Evolutionary conservation across 2,888 invertebrate genomes (phyloP), one percentile per base, ranked within the genome.

Genomic region (Xylota segnis): DNA sequence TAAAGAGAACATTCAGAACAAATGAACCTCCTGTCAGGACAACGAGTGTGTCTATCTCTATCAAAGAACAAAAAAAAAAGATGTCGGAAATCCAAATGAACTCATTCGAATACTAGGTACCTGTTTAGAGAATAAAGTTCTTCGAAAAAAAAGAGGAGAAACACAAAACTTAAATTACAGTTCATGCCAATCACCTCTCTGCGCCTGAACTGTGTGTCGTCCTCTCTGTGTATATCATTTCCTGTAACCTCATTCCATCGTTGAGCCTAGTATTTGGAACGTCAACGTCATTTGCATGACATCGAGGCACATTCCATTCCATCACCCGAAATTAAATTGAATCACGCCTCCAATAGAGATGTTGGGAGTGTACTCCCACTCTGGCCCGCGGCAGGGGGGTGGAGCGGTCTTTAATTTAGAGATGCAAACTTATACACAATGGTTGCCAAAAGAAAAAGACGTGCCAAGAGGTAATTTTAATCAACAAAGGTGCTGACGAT

Each of bases 391-490:
- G n/a, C n/a, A n/a, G n/a, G n/a, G n/a, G n/a, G n/a, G 6, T 47
- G 29, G 18, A 5, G 5, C 14, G n/a, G n/a, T 18, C 43, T 29
- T 63, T 32, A 70, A 70, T 56, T 12, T 56, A 56, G 56, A 16
- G 45, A 32, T 70, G 29, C 14, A 23, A 56, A 56, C 29, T 56
- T 56, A 29, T 40, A 37, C 40, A 7, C 29, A 43, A 12, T 23
- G 29, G 23, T 27, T 61, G n/a, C 14, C 27, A 34, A 6, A 14
- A 16, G 32, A 27, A 45, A 18, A 23, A 65, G 47, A 65, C 6
- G n/a, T 70, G 54, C 12, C 18, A 43, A 40, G 29, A 29, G 43
- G 68, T 56, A 70, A 70, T 70, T 70, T 70, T 56, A 54, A 70
- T 70, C 68, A 56, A 18, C 54, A 29, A 9, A 52, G 43, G 61